Conservation (phyloP, 2,888 invertebrate genomes). For the Lymantria dispar region DNA sequence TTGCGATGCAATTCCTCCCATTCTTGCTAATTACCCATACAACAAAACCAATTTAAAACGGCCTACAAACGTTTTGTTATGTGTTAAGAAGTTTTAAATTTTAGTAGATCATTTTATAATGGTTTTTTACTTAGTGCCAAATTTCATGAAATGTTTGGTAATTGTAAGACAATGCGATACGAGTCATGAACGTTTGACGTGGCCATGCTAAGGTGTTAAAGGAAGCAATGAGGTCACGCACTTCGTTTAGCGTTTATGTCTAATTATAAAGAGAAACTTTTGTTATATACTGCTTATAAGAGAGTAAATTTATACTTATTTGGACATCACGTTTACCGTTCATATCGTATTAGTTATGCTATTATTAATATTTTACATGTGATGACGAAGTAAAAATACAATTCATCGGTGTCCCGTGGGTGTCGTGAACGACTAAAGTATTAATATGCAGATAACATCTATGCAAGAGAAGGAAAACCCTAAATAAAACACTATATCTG, state of each 20-base stretch:
- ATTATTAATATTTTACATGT: too few relatives aligned
- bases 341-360: too few relatives aligned
- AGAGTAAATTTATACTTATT: neutral
- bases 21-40: slow-evolving; percentile 60
- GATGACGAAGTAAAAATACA: too few relatives aligned
- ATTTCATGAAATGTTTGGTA: slow-evolving; percentile 71
- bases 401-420: too few relatives aligned
- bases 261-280: slow-evolving; percentile 35
- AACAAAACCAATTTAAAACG: slow-evolving; percentile 17
- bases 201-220: slow-evolving; percentile 51
- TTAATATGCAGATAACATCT: too few relatives aligned
- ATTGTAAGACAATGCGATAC: slow-evolving; percentile 73
- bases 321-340: too few relatives aligned
- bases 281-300: slow-evolving; percentile 9
- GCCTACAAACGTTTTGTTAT: slow-evolving; percentile 23
- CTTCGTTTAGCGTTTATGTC: slow-evolving; percentile 34
- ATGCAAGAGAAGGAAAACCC: too few relatives aligned
- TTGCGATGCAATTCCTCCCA: slow-evolving; percentile 66
- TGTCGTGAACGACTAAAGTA: too few relatives aligned
- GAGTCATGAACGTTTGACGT: slow-evolving; percentile 67
- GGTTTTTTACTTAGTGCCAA: slow-evolving; percentile 61
- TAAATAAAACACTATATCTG: too few relatives aligned
- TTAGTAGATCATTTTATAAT: slow-evolving; percentile 28
- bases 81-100: slow-evolving; percentile 8
- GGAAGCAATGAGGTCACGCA: slow-evolving; percentile 58